Base-by-base conservation (phyloP, 2,888 invertebrate genomes). In the Graphium colonna region DNA sequence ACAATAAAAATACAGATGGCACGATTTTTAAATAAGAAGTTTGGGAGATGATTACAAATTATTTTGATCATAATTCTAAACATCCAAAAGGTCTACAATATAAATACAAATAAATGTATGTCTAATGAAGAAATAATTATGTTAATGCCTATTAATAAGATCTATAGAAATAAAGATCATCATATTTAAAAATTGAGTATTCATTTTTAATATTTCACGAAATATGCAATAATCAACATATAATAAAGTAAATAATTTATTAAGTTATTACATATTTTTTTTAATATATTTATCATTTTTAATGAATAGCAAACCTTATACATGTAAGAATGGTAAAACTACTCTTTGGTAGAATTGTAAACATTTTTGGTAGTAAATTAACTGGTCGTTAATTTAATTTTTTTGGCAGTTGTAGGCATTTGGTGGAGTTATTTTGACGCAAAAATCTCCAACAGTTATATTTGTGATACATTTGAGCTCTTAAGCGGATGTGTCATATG, bases 51-150 rank as follows among this genome's bases (percentile, higher is more conserved):
- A 52, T 36, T 44, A 41, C 39, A 33, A 53, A 53, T 51, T 33
- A 51, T 51, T 50, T 52, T 40, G 40, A 42, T 39, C 39, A 31
- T 40, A 51, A 36, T 47, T 40, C 36, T 40, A 28, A 46, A 36
- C 7, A 17, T n/a, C 48, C 18, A 15, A 45, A 50, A 52, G 28
- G 36, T 43, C 13, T 47, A 18, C 16, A 44, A 21, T 41, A 38
- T 26, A 26, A 51, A 44, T 59, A 59, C 56, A 60, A 63, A 56
- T 60, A 47, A 21, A 52, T 52, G 62, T 58, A 58, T 52, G 57
- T 52, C 62, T 55, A 69, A 69, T 77, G 78, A 78, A 77, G 73
- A 79, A 74, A 73, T 62, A 76, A 76, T 79, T 77, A 71, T 65
- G 77, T 77, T 75, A 71, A 70, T 72, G 66, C 72, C 65, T 71